Percentiles rank a stretch among this genome's conserved stretches.
Evolutionary conservation across 2,113 vertebrate genomes (phyloP).

Genomic region (Vulpes ferrilata): DNA sequence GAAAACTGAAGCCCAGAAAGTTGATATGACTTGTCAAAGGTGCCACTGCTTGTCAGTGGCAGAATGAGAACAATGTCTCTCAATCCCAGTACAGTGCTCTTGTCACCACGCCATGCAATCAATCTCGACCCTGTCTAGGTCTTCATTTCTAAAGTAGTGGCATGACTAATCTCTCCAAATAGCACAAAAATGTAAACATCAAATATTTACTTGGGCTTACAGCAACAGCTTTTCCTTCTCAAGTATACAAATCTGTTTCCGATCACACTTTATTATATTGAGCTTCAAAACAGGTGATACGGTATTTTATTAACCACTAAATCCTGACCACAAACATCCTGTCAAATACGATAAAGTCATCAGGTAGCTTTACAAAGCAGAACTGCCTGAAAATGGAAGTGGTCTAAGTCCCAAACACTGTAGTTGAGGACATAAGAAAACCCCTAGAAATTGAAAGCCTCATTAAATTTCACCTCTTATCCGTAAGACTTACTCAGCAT

Average conservation of each 20-base stretch:
- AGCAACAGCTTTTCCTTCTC: slow-evolving; percentile 8
- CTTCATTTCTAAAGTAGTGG: slow-evolving; percentile 24
- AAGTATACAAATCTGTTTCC: slow-evolving; percentile 14
- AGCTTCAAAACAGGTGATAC: slow-evolving; percentile 38
- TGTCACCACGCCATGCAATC: background rate
- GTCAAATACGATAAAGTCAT: background rate
- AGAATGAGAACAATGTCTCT: background rate
- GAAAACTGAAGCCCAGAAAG: slow-evolving; percentile 9
- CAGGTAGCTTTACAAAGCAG: slow-evolving; percentile 14
- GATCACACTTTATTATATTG: background rate
- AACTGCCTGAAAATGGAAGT: slow-evolving; percentile 44
- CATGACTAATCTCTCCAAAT: slow-evolving; percentile 38
- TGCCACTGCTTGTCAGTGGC: background rate
- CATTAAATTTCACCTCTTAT: slow-evolving; percentile 34
- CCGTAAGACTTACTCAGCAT: background rate
- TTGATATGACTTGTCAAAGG: background rate
- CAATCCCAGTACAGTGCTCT: background rate
- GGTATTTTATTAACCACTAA: slow-evolving; percentile 25
- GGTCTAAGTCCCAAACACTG: background rate
- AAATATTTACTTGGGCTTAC: slow-evolving; percentile 20
- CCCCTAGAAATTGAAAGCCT: background rate
- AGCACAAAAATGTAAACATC: slow-evolving; percentile 4
- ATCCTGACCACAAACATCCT: slow-evolving; percentile 13
- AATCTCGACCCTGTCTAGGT: background rate
- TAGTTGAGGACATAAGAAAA: slow-evolving; percentile 31